phyloP scores from a whole-genome alignment of 2,888 invertebrate genomes.

The Epirrhoe tristata region DNA sequence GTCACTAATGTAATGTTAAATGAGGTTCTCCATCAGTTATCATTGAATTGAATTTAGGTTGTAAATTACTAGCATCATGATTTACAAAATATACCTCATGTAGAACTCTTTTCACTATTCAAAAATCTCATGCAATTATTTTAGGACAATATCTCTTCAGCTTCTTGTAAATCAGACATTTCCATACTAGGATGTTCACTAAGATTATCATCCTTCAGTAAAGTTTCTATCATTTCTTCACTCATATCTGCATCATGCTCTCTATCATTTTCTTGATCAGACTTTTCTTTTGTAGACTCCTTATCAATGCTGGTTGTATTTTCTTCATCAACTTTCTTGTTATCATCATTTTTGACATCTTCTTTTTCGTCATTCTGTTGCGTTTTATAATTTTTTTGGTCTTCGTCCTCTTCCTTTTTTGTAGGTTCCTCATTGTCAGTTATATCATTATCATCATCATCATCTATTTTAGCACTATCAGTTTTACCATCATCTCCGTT shows the following conservation, averaged over 20 bases:
- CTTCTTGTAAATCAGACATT: slow-evolving; percentile 38
- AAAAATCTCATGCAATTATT: background rate
- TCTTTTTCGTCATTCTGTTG: slow-evolving; percentile 12
- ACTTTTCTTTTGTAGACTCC: slow-evolving; percentile 22
- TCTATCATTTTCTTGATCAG: slow-evolving; percentile 44
- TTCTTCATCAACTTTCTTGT: slow-evolving; percentile 15
- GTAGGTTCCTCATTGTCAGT: slow-evolving; percentile 15
- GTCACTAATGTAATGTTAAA: too few species aligned
- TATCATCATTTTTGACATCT: slow-evolving; percentile 9
- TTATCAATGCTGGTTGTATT: slow-evolving; percentile 25
- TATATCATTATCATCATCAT: slow-evolving; percentile 4
- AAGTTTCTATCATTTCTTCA: slow-evolving; percentile 69
- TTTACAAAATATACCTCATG: background rate
- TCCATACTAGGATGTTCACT: slow-evolving; percentile 43
- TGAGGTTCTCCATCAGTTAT: background rate
- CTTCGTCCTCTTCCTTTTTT: slow-evolving; percentile 16
- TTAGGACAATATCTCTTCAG: slow-evolving; percentile 34
- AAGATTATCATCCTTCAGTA: slow-evolving; percentile 64
- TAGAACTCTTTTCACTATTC: background rate
- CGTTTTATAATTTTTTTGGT: slow-evolving; percentile 11
- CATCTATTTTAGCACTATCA: slow-evolving; percentile 8
- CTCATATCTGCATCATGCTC: slow-evolving; percentile 66
- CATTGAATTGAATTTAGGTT: too few species aligned
- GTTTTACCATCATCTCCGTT: slow-evolving; percentile 26
- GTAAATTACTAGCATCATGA: background rate